Evolutionary conservation across 2,797 vertebrate species (phyloP), one percentile per base, ranked within the genome.

Genomic region (Takifugu ocellatus): DNA sequence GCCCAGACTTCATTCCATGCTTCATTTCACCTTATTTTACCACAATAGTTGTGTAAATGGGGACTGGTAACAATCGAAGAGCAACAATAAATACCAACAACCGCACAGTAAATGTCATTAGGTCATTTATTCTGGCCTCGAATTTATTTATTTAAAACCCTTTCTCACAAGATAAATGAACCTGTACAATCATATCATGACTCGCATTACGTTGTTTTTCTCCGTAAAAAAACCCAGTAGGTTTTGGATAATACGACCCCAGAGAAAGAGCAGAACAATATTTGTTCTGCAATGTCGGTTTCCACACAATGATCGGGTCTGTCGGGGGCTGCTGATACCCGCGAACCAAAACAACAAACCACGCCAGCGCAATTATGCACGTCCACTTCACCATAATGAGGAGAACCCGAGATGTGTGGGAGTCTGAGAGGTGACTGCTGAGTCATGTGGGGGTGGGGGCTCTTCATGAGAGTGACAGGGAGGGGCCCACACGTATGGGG

Each of bases 341-440:
- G 74, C 85, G 84, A 87, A 82, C 74, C 45, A 85, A 84, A 88
- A 86, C 86, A 89, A 78, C 78, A 70, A 78, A 68, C 81, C 54
- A 31, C 36, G 67, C 80, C 81, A 79, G 74, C 26, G 56, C 74
- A 86, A 83, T 87, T 83, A 85, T 65, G 71, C 66, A 49, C 68
- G 79, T 79, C 80, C 77, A 64, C 77, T 82, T 75, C 54, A 78
- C 71, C 78, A 71, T 82, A 77, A 85, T 82, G 80, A 66, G 64
- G 66, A 70, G 81, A 90, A 90, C 77, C 84, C 71, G 84, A 90
- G 87, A 81, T 82, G 85, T 68, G 82, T 89, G 84, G 84, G 88
- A 89, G 84, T 54, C 11, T 21, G 25, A 66, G 69, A 56, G 77
- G 77, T 72, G 83, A 66, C 73, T 66, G 51, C 31, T 60, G 57